Evolutionary conservation across 2,113 vertebrate genomes (phyloP), one percentile per base, ranked within the genome.

Genomic region (Pangasianodon hypophthalmus): DNA sequence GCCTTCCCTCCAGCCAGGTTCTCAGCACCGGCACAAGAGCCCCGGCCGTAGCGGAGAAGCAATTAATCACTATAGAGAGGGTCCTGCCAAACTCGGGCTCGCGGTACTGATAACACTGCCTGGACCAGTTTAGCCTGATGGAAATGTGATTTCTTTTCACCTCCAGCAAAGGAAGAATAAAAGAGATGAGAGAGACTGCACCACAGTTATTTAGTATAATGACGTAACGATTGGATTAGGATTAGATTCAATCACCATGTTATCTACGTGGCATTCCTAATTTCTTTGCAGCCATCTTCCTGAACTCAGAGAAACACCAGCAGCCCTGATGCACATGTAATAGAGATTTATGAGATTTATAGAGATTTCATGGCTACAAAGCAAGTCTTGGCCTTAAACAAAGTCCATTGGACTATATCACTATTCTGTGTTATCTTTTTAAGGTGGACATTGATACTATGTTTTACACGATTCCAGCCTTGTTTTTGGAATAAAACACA

Each of bases 61-160:
- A 98, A 99, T 99, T 99, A 98, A 99, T 99, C 98, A 99, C 97
- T 96, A 97, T 97, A 97, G 97, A 97, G 97, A 96, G 96, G 96
- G 95, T 97, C 96, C 97, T 99, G 97, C 98, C 98, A 98, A 97
- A 97, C 97, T 97, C 97, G 96, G 97, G 96, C 97, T 97, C 96
- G 97, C 97, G 96, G 96, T 96, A 97, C 97, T 98, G 98, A 99
- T 98, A 98, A 98, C 97, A 96, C 96, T 98, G 97, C 97, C 97
- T 97, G 95, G 96, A 96, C 97, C 97, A 98, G 98, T 98, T 97
- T 97, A 98, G 96, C 95, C 97, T 96, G 97, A 98, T 97, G 97
- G 97, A 98, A 98, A 98, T 97, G 97, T 98, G 97, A 98, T 98
- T 98, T 97, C 95, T 95, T 94, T 96, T 95, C 94, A 95, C 97